Conservation (phyloP, 1,140 invertebrate species). For the Heliconius hermathena region DNA sequence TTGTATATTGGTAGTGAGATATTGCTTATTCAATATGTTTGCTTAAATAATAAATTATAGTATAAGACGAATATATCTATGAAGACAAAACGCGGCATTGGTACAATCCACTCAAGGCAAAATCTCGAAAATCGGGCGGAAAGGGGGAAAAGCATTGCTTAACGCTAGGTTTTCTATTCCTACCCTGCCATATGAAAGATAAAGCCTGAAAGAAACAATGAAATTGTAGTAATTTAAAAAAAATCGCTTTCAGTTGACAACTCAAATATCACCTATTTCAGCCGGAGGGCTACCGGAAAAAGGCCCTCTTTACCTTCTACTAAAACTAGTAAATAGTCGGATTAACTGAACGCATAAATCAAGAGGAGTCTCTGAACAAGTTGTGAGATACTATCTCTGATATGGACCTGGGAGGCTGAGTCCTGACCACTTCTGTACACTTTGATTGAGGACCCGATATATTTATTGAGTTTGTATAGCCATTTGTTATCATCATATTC, state of each 20-base stretch:
- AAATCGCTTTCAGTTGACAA: slow-evolving; percentile 35
- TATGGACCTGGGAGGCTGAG: slow-evolving; percentile 47
- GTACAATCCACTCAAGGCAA: too few relatives aligned
- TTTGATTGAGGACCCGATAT: slow-evolving; percentile 34
- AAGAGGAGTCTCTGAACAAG: slow-evolving; percentile 43
- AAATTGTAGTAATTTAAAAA: neutral
- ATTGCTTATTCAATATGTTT: too few relatives aligned
- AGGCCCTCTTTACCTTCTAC: slow-evolving; percentile 75
- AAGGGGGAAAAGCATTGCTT: too few relatives aligned
- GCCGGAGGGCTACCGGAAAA: slow-evolving; percentile 64
- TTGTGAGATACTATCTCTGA: slow-evolving; percentile 52
- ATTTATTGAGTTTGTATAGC: slow-evolving; percentile 22
- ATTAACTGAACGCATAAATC: slow-evolving; percentile 77
- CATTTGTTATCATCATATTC: neutral
- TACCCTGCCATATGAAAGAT: too few relatives aligned
- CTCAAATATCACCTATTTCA: slow-evolving; percentile 34
- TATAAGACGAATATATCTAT: too few relatives aligned
- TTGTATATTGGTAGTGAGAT: too few relatives aligned
- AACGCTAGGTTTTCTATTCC: too few relatives aligned
- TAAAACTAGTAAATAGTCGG: slow-evolving; percentile 81
- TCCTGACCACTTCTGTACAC: slow-evolving; percentile 34
- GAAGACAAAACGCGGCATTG: too few relatives aligned
- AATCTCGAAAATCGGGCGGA: too few relatives aligned
- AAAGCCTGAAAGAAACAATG: neutral
- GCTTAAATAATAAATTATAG: too few relatives aligned